Percentiles rank a stretch among this genome's conserved stretches.
These are phyloP conservation scores for Plestiodon gilberti DNA, from an alignment of 2,113 vertebrate species.

Conservation along the genomic window DNA sequence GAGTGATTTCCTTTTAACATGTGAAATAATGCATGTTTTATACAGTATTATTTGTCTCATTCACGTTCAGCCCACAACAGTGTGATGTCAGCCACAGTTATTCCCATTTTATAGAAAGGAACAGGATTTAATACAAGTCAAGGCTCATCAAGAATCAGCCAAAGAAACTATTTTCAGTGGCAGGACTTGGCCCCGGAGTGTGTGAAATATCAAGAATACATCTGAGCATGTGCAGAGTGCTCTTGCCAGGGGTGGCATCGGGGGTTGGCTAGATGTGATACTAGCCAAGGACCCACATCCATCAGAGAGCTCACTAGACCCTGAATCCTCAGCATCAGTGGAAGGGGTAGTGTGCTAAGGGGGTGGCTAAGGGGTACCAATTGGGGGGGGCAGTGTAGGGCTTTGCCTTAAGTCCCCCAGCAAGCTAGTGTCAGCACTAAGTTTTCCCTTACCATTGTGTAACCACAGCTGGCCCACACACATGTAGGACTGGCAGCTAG, in stretches of 20 bases:
- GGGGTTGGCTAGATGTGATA: no score
- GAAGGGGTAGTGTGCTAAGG: no score
- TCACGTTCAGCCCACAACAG: not conserved
- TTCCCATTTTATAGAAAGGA: not conserved
- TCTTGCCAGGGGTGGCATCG: no score
- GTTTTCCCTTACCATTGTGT: not conserved
- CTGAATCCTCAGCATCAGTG: no score
- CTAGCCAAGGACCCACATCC: no score
- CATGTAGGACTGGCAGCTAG: not conserved
- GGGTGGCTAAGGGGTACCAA: no score
- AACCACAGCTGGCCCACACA: not conserved
- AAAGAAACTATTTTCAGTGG: not conserved
- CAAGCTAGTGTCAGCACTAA: no score
- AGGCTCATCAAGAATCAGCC: not conserved
- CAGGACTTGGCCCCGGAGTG: not conserved
- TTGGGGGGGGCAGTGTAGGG: no score
- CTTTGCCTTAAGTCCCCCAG: no score
- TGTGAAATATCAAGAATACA: not conserved
- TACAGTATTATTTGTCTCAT: fast-evolving
- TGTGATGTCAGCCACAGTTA: no score
- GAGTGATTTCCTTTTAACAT: not conserved
- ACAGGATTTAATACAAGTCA: not conserved
- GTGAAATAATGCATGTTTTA: not conserved
- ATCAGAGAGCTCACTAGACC: no score
- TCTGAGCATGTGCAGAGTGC: no score